Percentiles rank a stretch among this genome's conserved stretches.
Evolutionary conservation across 2,797 vertebrate genomes (phyloP).

Genomic region (Oryzias dopingdopingensis): DNA sequence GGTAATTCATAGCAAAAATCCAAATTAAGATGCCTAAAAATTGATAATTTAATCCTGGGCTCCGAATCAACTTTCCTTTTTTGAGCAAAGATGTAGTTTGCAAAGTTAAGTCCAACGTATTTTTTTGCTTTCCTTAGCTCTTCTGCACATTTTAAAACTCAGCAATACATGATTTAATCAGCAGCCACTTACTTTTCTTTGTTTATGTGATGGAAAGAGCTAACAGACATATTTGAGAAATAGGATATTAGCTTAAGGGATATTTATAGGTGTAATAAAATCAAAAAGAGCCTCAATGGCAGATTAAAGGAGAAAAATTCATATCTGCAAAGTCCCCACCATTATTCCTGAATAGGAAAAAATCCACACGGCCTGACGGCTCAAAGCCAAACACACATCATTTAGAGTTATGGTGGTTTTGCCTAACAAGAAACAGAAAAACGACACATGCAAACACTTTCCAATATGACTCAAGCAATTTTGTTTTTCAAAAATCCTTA

Average conservation of each 20-base stretch:
- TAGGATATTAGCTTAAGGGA: slow-evolving; percentile 43
- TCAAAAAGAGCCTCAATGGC: slow-evolving; percentile 19
- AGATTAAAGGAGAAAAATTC: background rate
- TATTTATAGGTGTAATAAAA: slow-evolving; percentile 53
- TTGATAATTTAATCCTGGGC: too few species aligned
- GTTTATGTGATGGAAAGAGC: slow-evolving; percentile 31
- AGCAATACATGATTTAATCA: slow-evolving; percentile 37
- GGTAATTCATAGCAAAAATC: too few species aligned
- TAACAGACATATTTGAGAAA: slow-evolving; percentile 33
- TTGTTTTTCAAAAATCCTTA: too few species aligned
- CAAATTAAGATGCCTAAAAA: too few species aligned
- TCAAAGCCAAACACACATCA: slow-evolving; percentile 4
- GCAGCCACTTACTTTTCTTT: slow-evolving; percentile 44
- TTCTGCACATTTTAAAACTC: slow-evolving; percentile 30
- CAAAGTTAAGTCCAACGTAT: background rate
- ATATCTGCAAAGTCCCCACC: slow-evolving; percentile 10
- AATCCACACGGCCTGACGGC: background rate
- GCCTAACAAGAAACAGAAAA: background rate
- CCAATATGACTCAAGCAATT: too few species aligned
- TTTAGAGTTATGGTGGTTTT: background rate
- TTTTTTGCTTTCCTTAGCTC: slow-evolving; percentile 9
- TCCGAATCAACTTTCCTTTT: too few species aligned
- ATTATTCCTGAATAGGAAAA: background rate
- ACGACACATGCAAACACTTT: too few species aligned
- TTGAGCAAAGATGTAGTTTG: too few species aligned